Percentiles rank a stretch among this genome's conserved stretches.
phyloP scores from a whole-genome alignment of 2,113 vertebrate species.

The Passer montanus region DNA sequence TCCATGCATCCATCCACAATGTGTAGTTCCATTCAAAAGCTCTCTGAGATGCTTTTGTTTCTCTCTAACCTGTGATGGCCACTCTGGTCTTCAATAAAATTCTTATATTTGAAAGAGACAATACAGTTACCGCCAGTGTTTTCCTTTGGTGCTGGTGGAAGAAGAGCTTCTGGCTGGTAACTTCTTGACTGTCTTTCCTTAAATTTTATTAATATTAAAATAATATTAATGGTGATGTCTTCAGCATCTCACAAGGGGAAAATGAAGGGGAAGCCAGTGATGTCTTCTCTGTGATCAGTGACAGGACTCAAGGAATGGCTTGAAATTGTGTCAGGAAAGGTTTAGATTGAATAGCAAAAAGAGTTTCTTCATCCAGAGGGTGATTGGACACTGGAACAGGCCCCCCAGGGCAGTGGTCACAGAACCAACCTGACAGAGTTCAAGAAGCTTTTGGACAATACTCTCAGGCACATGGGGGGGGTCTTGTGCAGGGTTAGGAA shows the following conservation, averaged over 20 bases:
- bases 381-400: not conserved
- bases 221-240: not conserved
- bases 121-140: not conserved
- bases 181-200: not conserved
- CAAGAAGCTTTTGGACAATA: not conserved
- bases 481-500: not conserved
- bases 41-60: not conserved
- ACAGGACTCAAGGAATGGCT: not conserved
- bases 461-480: accelerated
- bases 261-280: not conserved
- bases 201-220: not conserved
- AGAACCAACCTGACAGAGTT: not conserved
- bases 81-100: not conserved
- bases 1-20: not conserved
- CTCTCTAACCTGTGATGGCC: not conserved
- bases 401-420: too few species aligned
- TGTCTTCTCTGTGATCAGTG: not conserved
- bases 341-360: not conserved
- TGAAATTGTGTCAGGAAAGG: not conserved
- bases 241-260: not conserved
- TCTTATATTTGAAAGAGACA: not conserved
- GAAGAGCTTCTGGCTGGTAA: not conserved
- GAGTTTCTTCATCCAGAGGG: not conserved
- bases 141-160: not conserved
- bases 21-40: not conserved